Conservation (phyloP, 1,140 invertebrate species). For the Lordiphosa clarofinis region DNA sequence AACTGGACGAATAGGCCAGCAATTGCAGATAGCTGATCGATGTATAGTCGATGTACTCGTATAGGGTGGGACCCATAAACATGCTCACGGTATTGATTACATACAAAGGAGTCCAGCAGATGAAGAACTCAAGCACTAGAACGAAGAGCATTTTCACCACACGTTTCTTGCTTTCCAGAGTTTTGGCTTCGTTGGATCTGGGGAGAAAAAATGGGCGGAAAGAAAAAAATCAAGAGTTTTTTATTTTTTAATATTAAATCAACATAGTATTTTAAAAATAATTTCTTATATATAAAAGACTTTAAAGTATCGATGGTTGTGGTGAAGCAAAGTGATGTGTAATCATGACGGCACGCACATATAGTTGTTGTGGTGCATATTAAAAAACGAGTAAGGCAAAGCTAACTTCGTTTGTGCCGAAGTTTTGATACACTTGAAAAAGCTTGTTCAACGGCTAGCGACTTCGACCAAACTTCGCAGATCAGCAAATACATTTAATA, state of each 20-base stretch:
- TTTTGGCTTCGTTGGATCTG: constrained; percentile 80
- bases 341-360: no score
- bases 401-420: no score
- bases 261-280: no score
- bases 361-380: no score
- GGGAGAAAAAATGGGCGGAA: neutral
- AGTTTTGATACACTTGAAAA: no score
- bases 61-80: constrained; percentile 86
- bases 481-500: no score
- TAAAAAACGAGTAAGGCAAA: no score
- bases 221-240: neutral
- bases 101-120: constrained; percentile 95
- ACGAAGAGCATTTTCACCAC: constrained; percentile 96
- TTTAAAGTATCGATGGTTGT: no score
- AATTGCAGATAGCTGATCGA: constrained; percentile 90
- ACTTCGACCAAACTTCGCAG: no score
- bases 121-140: constrained; percentile 94
- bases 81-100: constrained; percentile 88
- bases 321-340: no score
- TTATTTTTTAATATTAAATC: neutral
- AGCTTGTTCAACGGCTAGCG: no score
- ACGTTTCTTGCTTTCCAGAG: constrained; percentile 81
- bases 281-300: no score
- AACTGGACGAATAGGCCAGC: constrained; percentile 91
- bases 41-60: constrained; percentile 86